Base-by-base conservation (phyloP, 2,797 vertebrate species). In the Alectoris magna region DNA sequence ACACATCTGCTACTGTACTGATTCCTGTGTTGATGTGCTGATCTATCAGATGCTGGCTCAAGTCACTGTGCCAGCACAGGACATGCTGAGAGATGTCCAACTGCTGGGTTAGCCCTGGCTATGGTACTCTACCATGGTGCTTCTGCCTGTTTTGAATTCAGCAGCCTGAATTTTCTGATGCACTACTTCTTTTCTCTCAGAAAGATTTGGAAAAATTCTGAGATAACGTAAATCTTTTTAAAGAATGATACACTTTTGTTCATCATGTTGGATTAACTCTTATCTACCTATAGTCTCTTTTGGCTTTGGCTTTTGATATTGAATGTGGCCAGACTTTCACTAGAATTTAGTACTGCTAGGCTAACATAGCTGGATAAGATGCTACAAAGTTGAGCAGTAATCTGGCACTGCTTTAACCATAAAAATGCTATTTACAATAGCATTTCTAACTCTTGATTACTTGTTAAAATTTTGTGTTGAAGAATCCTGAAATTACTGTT, bases 1-100 rank as follows among this genome's bases (percentile, higher is more conserved):
- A 80, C 49, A 66, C 93, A 92, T 87, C 95, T 96, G 94, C 87
- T 95, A 55, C 72, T 77, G 41, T 5, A 68, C 75, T 39, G 69
- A 77, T 80, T 79, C 46, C n/a, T 48, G 68, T 64, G 67, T 36
- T 31, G 78, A 58, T 82, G 71, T 80, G 93, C 89, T 93, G 91
- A 56, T 88, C 88, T 66, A 31, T 94, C 89, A 83, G 91, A 87
- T 89, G 78, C 89, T 87, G 91, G 82, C 58, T 87, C 41, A 27
- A 68, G 44, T 31, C 46, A 3, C 22, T 15, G 18, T 92, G 75
- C 78, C 93, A 87, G 13, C 0, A 0, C 44, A 62, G 68, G 48
- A 55, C 66, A 5, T 27, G 81, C 81, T 87, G 92, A 74, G 87
- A 26, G 24, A 0, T 34, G 43, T 43, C 81, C 0, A 0, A 31